Evolutionary conservation across 92 coral and sea anemone genomes (phyloP).

Genomic region (Actinernus sp.): DNA sequence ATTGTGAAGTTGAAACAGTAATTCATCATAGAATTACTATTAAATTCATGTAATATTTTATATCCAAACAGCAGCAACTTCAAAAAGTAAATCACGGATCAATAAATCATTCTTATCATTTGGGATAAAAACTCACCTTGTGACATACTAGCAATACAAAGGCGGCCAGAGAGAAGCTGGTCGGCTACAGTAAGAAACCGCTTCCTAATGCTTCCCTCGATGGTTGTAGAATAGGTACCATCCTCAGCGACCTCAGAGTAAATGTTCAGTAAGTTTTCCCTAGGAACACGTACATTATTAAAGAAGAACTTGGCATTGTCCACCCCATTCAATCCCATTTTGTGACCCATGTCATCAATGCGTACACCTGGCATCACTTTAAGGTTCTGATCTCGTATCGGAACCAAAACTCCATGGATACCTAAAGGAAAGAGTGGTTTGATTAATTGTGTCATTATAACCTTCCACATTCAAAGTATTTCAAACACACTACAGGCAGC

Average conservation of each 20-base stretch:
- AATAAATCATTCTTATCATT: too few relatives aligned
- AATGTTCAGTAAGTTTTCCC: constrained; percentile 80
- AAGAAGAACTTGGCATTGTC: constrained; percentile 87
- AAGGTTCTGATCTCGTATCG: constrained; percentile 74
- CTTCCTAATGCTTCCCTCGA: constrained; percentile 75
- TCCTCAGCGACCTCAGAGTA: constrained; percentile 84
- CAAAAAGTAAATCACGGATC: too few relatives aligned
- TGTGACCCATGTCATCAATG: constrained; percentile 89
- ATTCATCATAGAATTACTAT: too few relatives aligned
- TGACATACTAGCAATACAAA: constrained; percentile 84
- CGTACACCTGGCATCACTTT: constrained; percentile 76
- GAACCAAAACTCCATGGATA: constrained; percentile 82
- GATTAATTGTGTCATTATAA: too few relatives aligned
- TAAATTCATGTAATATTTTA: too few relatives aligned
- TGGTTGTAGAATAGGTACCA: constrained; percentile 70
- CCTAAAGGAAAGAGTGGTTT: constrained; percentile 29
- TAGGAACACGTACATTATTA: constrained; percentile 79
- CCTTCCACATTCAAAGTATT: too few relatives aligned
- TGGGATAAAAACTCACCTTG: too few relatives aligned
- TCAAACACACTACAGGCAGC: too few relatives aligned
- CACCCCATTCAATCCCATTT: constrained; percentile 87
- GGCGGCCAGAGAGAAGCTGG: constrained; percentile 79
- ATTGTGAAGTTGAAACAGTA: too few relatives aligned
- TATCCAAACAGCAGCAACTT: too few relatives aligned
- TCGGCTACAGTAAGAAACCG: constrained; percentile 87